Percentiles rank a stretch among this genome's conserved stretches.
phyloP scores from a whole-genome alignment of 2,888 invertebrate species.

The Hirudinaria manillensis region DNA sequence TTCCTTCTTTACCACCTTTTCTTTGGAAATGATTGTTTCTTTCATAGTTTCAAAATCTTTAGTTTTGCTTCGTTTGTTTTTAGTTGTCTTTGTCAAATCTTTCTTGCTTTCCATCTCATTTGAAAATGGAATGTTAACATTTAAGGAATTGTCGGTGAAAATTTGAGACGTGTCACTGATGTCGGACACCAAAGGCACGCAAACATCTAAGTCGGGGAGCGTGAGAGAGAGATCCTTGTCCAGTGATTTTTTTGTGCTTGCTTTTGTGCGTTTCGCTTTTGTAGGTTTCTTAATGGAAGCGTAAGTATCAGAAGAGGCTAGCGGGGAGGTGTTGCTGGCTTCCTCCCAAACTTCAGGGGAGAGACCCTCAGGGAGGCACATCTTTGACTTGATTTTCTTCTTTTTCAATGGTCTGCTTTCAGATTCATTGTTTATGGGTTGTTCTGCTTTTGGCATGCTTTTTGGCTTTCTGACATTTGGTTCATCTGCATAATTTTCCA shows the following conservation, averaged over 20 bases:
- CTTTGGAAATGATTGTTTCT: not conserved
- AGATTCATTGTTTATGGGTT: slow-evolving; percentile 8
- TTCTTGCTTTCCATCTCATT: not conserved
- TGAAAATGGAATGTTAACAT: slow-evolving; percentile 13
- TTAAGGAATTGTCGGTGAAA: not conserved
- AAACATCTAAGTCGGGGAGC: too few relatives aligned
- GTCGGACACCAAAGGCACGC: slow-evolving; percentile 5
- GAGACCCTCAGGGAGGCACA: slow-evolving; percentile 6
- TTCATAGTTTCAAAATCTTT: too few relatives aligned
- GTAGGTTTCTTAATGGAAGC: not conserved
- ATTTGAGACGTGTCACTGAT: not conserved
- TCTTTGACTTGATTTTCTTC: not conserved
- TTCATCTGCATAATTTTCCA: slow-evolving; percentile 25
- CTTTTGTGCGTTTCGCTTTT: too few relatives aligned
- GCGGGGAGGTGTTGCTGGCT: slow-evolving; percentile 30
- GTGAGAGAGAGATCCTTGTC: too few relatives aligned
- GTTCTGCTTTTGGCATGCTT: not conserved
- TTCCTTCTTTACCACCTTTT: not conserved
- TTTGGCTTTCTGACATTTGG: slow-evolving; percentile 3
- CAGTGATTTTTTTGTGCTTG: too few relatives aligned
- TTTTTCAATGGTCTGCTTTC: not conserved
- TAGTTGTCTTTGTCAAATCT: too few relatives aligned
- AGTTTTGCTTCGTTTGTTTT: too few relatives aligned
- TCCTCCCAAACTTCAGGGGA: slow-evolving; percentile 32
- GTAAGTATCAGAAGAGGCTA: slow-evolving; percentile 34